Conservation (phyloP, 2,113 vertebrate species). For the Zingel zingel region DNA sequence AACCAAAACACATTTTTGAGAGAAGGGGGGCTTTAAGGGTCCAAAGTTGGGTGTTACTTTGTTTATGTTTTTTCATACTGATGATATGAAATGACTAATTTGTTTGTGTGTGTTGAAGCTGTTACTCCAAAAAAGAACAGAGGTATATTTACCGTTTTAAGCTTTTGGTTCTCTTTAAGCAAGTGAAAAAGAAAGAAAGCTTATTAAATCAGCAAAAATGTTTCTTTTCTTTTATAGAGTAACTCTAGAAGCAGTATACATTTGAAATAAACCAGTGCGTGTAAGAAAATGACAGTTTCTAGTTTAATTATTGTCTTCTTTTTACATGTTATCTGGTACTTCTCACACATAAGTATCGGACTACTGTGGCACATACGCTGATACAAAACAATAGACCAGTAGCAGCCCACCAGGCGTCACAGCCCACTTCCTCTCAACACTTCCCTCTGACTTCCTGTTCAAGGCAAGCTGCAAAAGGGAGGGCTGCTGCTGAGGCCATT, state of each 20-base stretch:
- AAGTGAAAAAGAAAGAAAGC: not conserved
- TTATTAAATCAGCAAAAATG: not conserved
- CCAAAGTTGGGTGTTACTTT: too few relatives aligned
- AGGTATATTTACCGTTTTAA: not conserved
- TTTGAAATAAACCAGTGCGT: not conserved
- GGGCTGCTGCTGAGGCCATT: not conserved
- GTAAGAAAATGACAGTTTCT: not conserved
- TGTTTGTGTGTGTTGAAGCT: not conserved
- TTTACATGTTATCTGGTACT: not conserved
- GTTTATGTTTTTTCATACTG: too few relatives aligned
- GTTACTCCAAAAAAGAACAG: not conserved
- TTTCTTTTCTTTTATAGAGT: not conserved
- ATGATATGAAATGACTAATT: too few relatives aligned
- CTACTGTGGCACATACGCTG: not conserved
- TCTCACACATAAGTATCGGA: not conserved
- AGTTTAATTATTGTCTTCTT: not conserved
- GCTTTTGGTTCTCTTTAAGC: not conserved
- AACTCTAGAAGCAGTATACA: not conserved
- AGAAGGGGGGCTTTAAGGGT: not conserved
- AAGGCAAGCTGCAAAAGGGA: conserved; percentile 23
- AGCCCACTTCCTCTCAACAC: conserved; percentile 80
- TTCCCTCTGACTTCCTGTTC: conserved; percentile 79
- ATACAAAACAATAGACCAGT: conserved; percentile 76
- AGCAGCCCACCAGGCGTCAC: conserved; percentile 57
- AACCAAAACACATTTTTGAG: not conserved